Evolutionary conservation across 2,113 vertebrate genomes (phyloP).

Genomic region (Pelmatolapia mariae): DNA sequence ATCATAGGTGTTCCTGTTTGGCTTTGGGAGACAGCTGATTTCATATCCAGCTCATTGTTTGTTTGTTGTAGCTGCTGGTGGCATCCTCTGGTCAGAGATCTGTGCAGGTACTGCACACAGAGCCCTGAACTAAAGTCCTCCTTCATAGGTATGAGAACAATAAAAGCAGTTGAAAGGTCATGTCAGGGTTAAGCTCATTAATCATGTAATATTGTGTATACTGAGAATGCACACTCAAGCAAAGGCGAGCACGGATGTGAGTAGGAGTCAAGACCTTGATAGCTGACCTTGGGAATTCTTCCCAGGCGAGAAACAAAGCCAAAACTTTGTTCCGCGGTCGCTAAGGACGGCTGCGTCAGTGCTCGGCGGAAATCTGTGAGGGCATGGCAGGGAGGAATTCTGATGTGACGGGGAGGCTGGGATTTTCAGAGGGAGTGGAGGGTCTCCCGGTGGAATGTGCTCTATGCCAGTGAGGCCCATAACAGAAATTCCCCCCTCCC

Average conservation of each 20-base stretch:
- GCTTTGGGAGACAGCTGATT: background rate
- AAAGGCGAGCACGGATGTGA: constrained; percentile 12
- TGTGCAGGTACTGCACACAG: background rate
- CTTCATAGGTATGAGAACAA: background rate
- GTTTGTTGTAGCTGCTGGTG: constrained; percentile 13
- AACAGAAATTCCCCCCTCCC: background rate
- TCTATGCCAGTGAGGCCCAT: background rate
- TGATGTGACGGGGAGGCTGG: constrained; percentile 15
- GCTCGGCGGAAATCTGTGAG: background rate
- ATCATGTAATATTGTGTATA: constrained; percentile 2
- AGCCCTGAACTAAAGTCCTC: background rate
- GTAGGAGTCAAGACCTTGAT: constrained; percentile 44
- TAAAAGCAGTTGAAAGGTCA: background rate
- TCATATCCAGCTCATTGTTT: background rate
- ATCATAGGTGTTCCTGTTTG: constrained; percentile 18
- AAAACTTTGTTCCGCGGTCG: background rate
- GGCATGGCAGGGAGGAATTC: constrained; percentile 41
- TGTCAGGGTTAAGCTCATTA: background rate
- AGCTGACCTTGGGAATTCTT: constrained; percentile 44
- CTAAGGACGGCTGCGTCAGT: background rate
- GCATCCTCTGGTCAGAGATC: background rate
- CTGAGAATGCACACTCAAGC: background rate
- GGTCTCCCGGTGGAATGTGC: constrained; percentile 33
- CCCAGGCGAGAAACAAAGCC: constrained; percentile 21
- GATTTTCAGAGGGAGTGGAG: constrained; percentile 21